Evolutionary conservation across 1,140 invertebrate species (phyloP).

Genomic region (Apis laboriosa): DNA sequence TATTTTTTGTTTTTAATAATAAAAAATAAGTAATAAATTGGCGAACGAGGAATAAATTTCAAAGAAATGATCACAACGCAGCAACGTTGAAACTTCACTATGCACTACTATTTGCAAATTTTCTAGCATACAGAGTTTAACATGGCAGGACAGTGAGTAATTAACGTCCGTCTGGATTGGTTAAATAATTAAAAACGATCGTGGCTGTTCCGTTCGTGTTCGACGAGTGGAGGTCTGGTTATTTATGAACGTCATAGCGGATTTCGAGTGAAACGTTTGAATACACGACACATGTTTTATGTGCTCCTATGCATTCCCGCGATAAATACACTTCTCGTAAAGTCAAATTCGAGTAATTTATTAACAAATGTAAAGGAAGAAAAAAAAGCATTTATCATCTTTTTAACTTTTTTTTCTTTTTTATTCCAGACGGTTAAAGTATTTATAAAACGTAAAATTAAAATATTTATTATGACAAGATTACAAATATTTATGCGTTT

Average conservation of each 20-base stretch:
- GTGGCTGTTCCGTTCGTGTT: background rate
- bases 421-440: too few species aligned
- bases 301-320: background rate
- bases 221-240: background rate
- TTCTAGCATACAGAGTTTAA: slow-evolving; percentile 12
- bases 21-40: too few species aligned
- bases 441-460: too few species aligned
- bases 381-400: slow-evolving; percentile 10
- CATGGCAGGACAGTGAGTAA: slow-evolving; percentile 44
- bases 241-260: slow-evolving; percentile 27
- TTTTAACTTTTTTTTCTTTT: slow-evolving; percentile 1
- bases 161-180: slow-evolving; percentile 35
- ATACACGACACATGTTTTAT: slow-evolving; percentile 4
- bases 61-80: background rate
- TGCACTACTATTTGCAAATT: too few species aligned
- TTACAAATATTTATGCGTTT: too few species aligned
- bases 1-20: too few species aligned
- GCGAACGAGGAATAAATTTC: background rate
- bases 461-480: too few species aligned
- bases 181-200: slow-evolving; percentile 50
- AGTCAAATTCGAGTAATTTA: slow-evolving; percentile 10
- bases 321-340: background rate
- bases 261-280: slow-evolving; percentile 19
- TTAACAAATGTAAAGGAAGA: background rate
- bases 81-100: background rate